Percentiles rank a stretch among this genome's conserved stretches.
These are phyloP conservation scores for Brachionus angularis DNA, from an alignment of 1,140 invertebrate species.

Conservation along the genomic window DNA sequence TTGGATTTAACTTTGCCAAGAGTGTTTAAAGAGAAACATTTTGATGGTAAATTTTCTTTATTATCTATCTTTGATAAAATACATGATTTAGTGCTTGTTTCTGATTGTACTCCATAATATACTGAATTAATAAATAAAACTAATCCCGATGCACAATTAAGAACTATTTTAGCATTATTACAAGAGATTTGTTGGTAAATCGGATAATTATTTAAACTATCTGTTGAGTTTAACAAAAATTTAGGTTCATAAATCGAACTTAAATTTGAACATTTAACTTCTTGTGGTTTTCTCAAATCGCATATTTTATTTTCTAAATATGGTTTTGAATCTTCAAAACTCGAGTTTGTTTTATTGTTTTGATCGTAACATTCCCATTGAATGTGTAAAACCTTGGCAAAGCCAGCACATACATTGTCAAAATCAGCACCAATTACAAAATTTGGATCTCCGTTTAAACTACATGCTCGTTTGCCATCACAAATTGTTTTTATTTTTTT, in stretches of 20 bases:
- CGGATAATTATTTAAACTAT: no score
- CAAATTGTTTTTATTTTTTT: background rate
- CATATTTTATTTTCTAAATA: no score
- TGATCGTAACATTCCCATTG: slow-evolving; percentile 25
- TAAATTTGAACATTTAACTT: no score
- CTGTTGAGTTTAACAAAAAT: background rate
- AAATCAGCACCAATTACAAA: slow-evolving; percentile 25
- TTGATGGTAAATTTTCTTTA: background rate
- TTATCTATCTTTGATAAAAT: background rate
- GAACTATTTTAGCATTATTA: slow-evolving; percentile 19
- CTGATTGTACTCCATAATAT: background rate
- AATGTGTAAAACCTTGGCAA: slow-evolving; percentile 11
- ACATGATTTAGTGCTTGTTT: background rate
- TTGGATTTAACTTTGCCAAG: background rate
- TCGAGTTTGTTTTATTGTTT: background rate
- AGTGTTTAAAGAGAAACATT: background rate
- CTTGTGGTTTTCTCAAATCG: no score
- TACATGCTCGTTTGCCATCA: slow-evolving; percentile 13
- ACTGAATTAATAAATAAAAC: slow-evolving; percentile 6
- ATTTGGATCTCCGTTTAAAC: slow-evolving; percentile 24
- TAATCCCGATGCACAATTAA: background rate
- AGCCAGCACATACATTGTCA: slow-evolving; percentile 21
- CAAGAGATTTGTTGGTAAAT: slow-evolving; percentile 10
- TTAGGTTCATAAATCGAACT: no score
- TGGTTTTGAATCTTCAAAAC: background rate